These are phyloP conservation scores for Boulengeromyrus knoepffleri DNA, from an alignment of 2,113 vertebrate genomes.

Conservation along the genomic window DNA sequence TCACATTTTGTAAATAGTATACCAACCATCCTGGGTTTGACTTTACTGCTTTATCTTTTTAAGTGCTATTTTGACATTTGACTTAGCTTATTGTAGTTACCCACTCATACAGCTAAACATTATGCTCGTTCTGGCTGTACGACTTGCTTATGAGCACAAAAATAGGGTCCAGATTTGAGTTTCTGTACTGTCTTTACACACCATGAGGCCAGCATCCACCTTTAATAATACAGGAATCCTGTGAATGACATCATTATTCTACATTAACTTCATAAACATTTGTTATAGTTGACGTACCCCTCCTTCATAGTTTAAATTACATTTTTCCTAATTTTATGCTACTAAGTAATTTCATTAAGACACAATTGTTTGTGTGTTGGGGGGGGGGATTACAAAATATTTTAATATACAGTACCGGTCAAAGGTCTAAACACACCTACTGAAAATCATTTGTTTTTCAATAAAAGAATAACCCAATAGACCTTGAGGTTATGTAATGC, in stretches of 20 bases:
- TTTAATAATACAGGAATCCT: background rate
- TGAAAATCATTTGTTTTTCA: background rate
- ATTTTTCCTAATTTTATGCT: background rate
- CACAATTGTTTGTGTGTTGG: background rate
- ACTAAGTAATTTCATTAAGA: background rate
- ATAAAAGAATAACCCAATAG: background rate
- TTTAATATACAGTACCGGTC: background rate
- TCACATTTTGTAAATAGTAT: background rate
- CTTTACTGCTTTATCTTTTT: background rate
- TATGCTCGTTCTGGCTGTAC: background rate
- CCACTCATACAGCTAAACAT: background rate
- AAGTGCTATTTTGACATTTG: background rate
- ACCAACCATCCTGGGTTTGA: background rate
- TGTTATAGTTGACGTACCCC: background rate
- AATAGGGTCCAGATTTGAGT: background rate
- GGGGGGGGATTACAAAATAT: background rate
- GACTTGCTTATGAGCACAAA: background rate
- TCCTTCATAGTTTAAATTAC: background rate
- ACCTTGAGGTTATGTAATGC: background rate
- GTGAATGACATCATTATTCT: background rate
- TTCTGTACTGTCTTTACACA: background rate
- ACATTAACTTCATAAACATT: background rate
- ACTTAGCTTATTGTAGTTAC: background rate
- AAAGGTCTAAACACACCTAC: background rate
- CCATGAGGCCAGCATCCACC: background rate